Evolutionary conservation across 2,888 invertebrate species (phyloP).

Genomic region (Priocnemis perturbator): DNA sequence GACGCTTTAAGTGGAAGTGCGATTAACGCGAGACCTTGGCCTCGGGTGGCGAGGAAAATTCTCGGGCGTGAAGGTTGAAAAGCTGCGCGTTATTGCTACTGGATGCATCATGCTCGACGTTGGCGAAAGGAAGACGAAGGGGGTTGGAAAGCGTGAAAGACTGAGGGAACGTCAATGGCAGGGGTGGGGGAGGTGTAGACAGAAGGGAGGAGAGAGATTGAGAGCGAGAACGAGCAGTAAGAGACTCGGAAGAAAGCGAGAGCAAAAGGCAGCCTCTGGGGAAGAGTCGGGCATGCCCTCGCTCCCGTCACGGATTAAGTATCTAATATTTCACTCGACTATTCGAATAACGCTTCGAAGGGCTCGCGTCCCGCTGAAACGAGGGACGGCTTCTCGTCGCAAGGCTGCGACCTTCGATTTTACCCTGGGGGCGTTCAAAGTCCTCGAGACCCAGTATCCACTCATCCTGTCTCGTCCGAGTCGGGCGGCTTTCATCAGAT

Average conservation of each 20-base stretch:
- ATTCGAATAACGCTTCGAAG: conserved; percentile 49
- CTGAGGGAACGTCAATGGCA: neutral
- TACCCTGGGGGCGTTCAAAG: conserved; percentile 29
- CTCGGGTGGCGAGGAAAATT: conserved; percentile 17
- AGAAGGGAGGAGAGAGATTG: conserved; percentile 5
- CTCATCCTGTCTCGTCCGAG: neutral
- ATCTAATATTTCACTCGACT: conserved; percentile 58
- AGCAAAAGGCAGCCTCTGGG: conserved; percentile 20
- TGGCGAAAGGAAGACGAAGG: neutral
- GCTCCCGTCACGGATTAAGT: conserved; percentile 54
- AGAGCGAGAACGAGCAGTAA: conserved; percentile 2
- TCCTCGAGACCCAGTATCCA: conserved; percentile 10
- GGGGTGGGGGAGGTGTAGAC: neutral
- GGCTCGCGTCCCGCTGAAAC: conserved; percentile 25
- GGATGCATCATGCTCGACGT: conserved; percentile 25
- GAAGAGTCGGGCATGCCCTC: conserved; percentile 32
- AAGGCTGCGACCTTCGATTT: conserved; percentile 48
- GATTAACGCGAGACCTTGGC: conserved; percentile 51
- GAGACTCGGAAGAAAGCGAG: conserved; percentile 5
- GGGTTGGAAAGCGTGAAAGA: neutral
- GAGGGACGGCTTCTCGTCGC: conserved; percentile 25
- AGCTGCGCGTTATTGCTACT: conserved; percentile 33
- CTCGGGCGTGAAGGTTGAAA: conserved; percentile 14
- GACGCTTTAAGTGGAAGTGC: conserved; percentile 24
- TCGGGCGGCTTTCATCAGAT: neutral